Evolutionary conservation across 1,140 invertebrate genomes (phyloP).

Genomic region (Hyphantria cunea): DNA sequence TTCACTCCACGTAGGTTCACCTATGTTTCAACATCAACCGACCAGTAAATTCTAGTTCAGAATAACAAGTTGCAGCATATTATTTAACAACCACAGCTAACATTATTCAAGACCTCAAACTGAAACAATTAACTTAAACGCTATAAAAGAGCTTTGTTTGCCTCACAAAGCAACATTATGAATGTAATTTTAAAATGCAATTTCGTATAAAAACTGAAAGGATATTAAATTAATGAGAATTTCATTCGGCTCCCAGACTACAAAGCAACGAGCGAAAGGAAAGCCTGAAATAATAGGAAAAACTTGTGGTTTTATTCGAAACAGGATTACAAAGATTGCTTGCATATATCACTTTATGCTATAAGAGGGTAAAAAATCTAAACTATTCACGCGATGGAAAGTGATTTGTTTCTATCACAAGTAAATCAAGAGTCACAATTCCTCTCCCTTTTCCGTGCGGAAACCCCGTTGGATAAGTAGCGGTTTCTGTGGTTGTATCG

Average conservation of each 20-base stretch:
- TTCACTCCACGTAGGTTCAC: no score
- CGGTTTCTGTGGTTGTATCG: no score
- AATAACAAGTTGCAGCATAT: not conserved
- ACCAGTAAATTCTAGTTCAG: no score
- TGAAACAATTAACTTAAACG: not conserved
- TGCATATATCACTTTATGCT: not conserved
- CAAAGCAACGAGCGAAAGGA: conserved; percentile 1
- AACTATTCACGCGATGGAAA: no score
- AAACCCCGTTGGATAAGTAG: no score
- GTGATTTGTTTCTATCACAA: no score
- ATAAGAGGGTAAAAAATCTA: no score
- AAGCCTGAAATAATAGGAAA: conserved; percentile 23
- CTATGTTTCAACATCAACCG: no score
- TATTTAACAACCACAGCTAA: not conserved
- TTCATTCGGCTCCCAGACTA: conserved; percentile 3
- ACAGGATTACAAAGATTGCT: conserved; percentile 12
- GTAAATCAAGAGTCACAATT: no score
- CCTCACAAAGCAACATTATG: not conserved
- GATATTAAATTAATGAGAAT: not conserved
- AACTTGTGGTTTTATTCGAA: conserved; percentile 9
- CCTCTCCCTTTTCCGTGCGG: no score
- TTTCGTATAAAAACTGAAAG: not conserved
- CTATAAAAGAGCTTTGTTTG: not conserved
- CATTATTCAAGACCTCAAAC: not conserved
- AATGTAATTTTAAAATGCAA: not conserved